Evolutionary conservation across 2,888 invertebrate genomes (phyloP), one percentile per base, ranked within the genome.

Genomic region (Drosophila emarginata): DNA sequence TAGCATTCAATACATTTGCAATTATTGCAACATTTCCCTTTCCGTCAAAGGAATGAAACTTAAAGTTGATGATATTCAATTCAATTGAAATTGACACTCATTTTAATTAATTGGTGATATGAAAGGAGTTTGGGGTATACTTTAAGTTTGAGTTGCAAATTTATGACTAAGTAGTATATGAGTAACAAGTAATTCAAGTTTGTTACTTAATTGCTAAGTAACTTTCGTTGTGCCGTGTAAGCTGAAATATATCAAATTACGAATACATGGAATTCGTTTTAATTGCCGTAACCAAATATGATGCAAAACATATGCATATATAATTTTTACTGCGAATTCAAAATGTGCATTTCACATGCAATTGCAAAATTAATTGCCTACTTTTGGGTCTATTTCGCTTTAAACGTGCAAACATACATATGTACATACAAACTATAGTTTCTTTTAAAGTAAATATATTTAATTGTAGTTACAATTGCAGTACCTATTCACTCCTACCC

Each of bases 281-380:
- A 67, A 52, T 59, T 39, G 36, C 36, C 37, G 52, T 15, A 37
- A 26, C 39, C 39, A 11, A 37, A 32, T 12, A 53, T 53, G 18
- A 15, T 11, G 28, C 50, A 50, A 50, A 32, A 32, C 18, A 14
- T 15, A 15, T 36, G 23, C 12, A 37, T 23, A 7, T 18, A 37
- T 4, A 28, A 62, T 68, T 67, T 50, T 64, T 61, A 50, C 67
- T 67, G 64, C 65, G 61, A 68, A 64, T 62, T 64, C 18, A 54
- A 36, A 68, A 76, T 76, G 72, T 67, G 57, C 63, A 57, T 61
- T 72, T 66, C 39, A 68, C 77, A 79, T 76, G 77, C 77, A 62
- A 79, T 65, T 68, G 61, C 50, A 26, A 40, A 78, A 71, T 60
- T 66, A 71, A 71, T 77, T 73, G 67, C 63, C 65, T 23, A 54